Evolutionary conservation across 1,140 invertebrate species (phyloP), one percentile per base, ranked within the genome.

Genomic region (Drosophila seguyi): DNA sequence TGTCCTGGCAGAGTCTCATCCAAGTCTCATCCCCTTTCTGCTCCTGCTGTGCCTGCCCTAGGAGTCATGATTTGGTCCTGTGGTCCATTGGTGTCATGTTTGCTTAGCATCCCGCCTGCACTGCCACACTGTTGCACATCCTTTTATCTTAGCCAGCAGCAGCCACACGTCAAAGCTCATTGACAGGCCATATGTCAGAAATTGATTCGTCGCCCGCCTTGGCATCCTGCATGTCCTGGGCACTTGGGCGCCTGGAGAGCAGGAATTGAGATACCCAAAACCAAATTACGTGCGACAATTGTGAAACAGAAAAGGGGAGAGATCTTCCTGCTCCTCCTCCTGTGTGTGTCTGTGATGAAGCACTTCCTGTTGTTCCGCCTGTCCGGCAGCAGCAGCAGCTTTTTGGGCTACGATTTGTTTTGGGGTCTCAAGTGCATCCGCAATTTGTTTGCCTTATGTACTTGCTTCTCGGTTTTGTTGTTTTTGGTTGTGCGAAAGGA

Each of bases 131-230:
- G 69, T 59, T 72, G 68, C 65, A 71, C 67, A 71, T 73, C 52
- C 67, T 50, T 73, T 59, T 73, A 50, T 59, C 69, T 72, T 58
- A 59, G 66, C 42, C 69, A 47, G 47, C 27, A 18, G n/a, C 16
- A 50, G 69, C 67, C 68, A 50, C 69, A 72, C 69, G 53, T 73
- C 67, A 73, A 72, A 59, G 69, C 69, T 73, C 69, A 73, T 73
- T 72, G 69, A 77, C 74, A 68, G 55, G 74, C 74, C 74, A 77
- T 77, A 77, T 68, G 62, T 68, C 73, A 77, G 62, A 77, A 77
- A 68, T 77, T 77, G 74, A 77, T 77, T 77, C 75, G 74, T 59
- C 34, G 61, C 73, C 16, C 25, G 38, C 47, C 65, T 48, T 50
- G 47, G 47, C 47, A 29, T 29, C 25, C 47, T 48, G 20, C 2